Base-by-base conservation (phyloP, 2,113 vertebrate genomes). In the Tonatia bakeri region DNA sequence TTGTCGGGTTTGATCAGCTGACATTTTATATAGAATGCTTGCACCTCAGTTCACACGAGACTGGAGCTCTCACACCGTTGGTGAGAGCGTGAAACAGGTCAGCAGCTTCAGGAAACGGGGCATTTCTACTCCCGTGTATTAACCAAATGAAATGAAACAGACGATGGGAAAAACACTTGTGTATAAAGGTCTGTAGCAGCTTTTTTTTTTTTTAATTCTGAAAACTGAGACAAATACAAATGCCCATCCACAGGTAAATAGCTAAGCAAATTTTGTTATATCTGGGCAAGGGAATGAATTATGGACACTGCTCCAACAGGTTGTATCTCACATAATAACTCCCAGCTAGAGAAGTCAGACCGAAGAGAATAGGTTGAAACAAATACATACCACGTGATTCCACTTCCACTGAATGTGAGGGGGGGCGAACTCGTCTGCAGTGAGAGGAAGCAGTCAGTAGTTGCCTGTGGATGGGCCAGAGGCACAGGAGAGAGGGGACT, bases 401-500 rank as follows among this genome's bases (percentile, higher is more conserved):
- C 19, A 17, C 54, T 67, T 77, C 26, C 36, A 20, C 16, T 4
- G 65, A 38, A 45, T 45, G 26, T 33, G 52, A 40, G 36, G n/a
- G 54, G 64, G 64, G 56, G 3, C 15, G 28, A 50, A 33, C 7
- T 38, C 4, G 56, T 12, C n/a, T 56, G 1, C 11, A 65, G 3
- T 43, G 33, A 83, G 20, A 12, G 16, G 59, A 13, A 40, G 13
- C 45, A 70, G 31, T 70, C 7, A n/a, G 13, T 24, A 4, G 22
- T 33, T n/a, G 26, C 8, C 9, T 61, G 26, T 12, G n/a, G 19
- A 33, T 8, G 47, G 1, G 1, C 36, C 3, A 59, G 52, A 75
- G 17, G 10, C 8, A 0, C 14, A 17, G 17, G 9, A 8, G 19
- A 65, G 31, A n/a, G 8, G 14, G 13, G 2, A 16, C 50, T 31